These are phyloP conservation scores for Andrena hattorfiana DNA, from an alignment of 2,888 invertebrate genomes.

Conservation along the genomic window DNA sequence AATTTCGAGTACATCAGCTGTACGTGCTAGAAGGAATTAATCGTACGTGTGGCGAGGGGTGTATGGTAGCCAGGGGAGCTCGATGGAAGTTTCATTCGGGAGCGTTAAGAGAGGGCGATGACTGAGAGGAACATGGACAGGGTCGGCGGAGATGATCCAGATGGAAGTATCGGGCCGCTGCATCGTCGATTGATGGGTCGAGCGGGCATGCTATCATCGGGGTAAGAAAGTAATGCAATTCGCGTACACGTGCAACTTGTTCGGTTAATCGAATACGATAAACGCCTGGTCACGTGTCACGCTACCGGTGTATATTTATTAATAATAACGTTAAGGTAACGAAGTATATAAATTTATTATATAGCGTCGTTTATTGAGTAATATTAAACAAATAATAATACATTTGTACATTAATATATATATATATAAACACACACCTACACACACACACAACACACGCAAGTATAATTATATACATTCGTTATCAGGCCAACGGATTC, in stretches of 20 bases:
- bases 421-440: background rate
- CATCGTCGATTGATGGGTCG: constrained; percentile 35
- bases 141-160: constrained; percentile 13
- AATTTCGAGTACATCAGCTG: constrained; percentile 34
- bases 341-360: constrained; percentile 72
- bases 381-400: constrained; percentile 65
- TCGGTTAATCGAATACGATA: constrained; percentile 64
- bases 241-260: constrained; percentile 16
- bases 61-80: constrained; percentile 15
- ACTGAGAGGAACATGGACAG: constrained; percentile 15
- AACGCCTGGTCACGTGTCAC: constrained; percentile 52
- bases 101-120: constrained; percentile 28
- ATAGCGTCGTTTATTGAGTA: constrained; percentile 69
- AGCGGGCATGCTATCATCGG: constrained; percentile 10
- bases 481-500: constrained; percentile 56
- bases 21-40: constrained; percentile 21
- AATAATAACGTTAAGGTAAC: constrained; percentile 65
- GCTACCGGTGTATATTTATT: constrained; percentile 71
- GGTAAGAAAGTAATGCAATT: background rate
- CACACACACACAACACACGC: constrained; percentile 27
- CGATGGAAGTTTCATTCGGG: constrained; percentile 17
- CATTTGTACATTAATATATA: constrained; percentile 67
- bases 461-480: constrained; percentile 65
- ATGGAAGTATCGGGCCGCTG: constrained; percentile 13
- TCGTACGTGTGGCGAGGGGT: constrained; percentile 26